Evolutionary conservation across 2,888 invertebrate genomes (phyloP), one percentile per base, ranked within the genome.

Genomic region (Pseudoips prasinana): DNA sequence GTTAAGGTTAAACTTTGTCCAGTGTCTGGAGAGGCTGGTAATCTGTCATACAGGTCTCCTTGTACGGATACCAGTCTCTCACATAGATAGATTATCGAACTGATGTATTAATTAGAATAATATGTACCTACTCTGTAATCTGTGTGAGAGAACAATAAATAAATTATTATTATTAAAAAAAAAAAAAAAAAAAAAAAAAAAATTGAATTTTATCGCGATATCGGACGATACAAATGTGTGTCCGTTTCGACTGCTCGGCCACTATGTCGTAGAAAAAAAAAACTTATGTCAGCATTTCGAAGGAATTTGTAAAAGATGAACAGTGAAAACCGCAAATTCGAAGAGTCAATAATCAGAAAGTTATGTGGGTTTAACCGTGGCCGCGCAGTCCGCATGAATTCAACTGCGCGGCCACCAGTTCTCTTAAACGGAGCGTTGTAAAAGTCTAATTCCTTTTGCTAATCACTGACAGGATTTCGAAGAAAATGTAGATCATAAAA

Each of bases 261-360:
- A 25, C 25, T 28, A 10, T 20, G 20, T 20, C 20, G 20, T 20
- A 20, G 2, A 28, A 20, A 14, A 46, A 46, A 37, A 40, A 41
- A 24, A 33, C 17, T 18, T 26, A 36, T 8, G 39, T 47, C 6
- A 31, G 40, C 20, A 40, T 51, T 22, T 7, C 36, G 20, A 28
- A 28, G 28, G 20, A 28, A 28, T 28, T 28, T 22, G 10, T 28
- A 28, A 28, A 28, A 28, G 20, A 28, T 19, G 20, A 28, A 28
- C 28, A 28, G 20, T 28, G 28, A 28, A 28, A 28, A 20, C 20
- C 22, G 22, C 28, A 22, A 28, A 28, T 28, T 22, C 20, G 28
- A 20, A 28, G 20, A 28, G 20, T 20, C 28, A 28, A 28, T 28
- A 28, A 20, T 28, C 20, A 28, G 28, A 28, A 28, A 20, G 28